phyloP scores from a whole-genome alignment of 2,888 invertebrate genomes.

The Onchidella celtica region DNA sequence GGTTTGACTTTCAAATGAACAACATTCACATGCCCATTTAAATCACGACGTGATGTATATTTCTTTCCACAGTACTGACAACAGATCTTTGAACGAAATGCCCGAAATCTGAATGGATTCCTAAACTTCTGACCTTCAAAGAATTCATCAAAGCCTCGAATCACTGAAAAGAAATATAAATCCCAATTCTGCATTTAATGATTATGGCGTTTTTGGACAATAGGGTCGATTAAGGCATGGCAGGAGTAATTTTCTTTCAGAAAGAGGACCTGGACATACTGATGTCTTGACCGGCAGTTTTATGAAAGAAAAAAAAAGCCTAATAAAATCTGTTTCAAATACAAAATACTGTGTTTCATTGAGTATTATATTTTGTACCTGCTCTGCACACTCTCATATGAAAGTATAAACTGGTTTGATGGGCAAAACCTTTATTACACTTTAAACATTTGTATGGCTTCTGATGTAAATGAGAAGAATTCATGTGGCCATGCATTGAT shows the following conservation, averaged over 20 bases:
- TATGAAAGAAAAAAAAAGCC: slow-evolving; percentile 4
- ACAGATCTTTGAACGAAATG: slow-evolving; percentile 40
- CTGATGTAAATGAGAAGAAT: slow-evolving; percentile 50
- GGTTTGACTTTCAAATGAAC: slow-evolving; percentile 49
- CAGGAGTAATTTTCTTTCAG: no score
- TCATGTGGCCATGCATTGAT: slow-evolving; percentile 51
- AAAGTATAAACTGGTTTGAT: slow-evolving; percentile 47
- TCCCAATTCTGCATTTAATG: no score
- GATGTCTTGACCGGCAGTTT: no score
- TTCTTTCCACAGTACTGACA: slow-evolving; percentile 46
- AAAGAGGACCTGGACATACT: no score
- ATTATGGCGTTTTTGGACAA: no score
- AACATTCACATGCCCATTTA: slow-evolving; percentile 49
- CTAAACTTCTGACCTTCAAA: slow-evolving; percentile 30
- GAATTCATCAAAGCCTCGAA: slow-evolving; percentile 16
- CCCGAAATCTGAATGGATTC: slow-evolving; percentile 46
- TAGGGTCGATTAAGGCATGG: no score
- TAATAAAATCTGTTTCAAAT: no score
- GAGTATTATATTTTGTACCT: no score
- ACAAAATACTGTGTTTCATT: no score
- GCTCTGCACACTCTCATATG: slow-evolving; percentile 48
- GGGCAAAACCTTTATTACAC: slow-evolving; percentile 48
- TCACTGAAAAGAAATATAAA: slow-evolving; percentile 34
- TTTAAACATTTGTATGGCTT: slow-evolving; percentile 48
- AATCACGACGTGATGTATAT: slow-evolving; percentile 46